These are phyloP conservation scores for Melanchra persicariae DNA, from an alignment of 2,888 invertebrate genomes.

Conservation along the genomic window DNA sequence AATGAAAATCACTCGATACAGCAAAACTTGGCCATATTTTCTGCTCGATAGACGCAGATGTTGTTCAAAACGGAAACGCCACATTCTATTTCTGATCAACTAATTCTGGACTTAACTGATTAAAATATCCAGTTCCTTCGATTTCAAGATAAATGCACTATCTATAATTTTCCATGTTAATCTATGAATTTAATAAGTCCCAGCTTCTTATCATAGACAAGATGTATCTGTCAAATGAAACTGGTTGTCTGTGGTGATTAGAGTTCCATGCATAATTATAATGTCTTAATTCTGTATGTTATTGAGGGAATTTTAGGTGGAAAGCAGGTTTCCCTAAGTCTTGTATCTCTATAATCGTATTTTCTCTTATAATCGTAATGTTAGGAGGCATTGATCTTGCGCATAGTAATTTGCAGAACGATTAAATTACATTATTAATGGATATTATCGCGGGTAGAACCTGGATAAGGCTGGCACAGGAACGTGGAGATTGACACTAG, in stretches of 20 bases:
- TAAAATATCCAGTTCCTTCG: slow-evolving; percentile 21
- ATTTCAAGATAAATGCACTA: slow-evolving; percentile 33
- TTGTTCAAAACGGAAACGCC: slow-evolving; percentile 8
- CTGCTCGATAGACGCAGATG: neutral
- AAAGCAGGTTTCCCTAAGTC: slow-evolving; percentile 10
- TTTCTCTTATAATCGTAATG: slow-evolving; percentile 7
- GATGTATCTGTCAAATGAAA: slow-evolving; percentile 43
- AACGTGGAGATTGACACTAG: no score
- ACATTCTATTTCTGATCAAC: slow-evolving; percentile 17
- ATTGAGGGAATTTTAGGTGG: neutral
- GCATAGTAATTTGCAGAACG: neutral
- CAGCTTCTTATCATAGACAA: slow-evolving; percentile 48
- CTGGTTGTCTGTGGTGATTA: slow-evolving; percentile 31
- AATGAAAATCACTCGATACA: neutral
- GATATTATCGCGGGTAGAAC: neutral
- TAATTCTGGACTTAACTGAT: slow-evolving; percentile 24
- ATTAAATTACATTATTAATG: neutral
- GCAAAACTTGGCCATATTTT: neutral
- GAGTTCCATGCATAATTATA: slow-evolving; percentile 26
- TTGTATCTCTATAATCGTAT: no score
- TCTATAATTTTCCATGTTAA: slow-evolving; percentile 41
- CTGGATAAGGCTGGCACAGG: no score
- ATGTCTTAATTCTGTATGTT: slow-evolving; percentile 33
- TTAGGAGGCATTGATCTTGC: slow-evolving; percentile 16
- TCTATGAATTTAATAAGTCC: slow-evolving; percentile 37